phyloP scores from a whole-genome alignment of 2,888 invertebrate genomes.

The Conus canariensis region DNA sequence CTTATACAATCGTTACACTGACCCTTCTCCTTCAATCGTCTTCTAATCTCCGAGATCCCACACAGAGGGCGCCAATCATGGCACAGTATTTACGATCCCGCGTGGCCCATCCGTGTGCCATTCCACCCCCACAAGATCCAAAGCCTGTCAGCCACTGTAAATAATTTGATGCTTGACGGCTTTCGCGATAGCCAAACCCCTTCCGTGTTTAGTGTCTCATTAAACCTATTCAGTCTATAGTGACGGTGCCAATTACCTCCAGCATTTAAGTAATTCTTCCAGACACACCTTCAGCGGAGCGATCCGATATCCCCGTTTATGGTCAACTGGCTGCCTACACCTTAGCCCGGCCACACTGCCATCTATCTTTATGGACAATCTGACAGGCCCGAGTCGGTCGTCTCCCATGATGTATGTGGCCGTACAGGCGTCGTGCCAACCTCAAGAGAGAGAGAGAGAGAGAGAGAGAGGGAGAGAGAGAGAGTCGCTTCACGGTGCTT shows the following conservation, averaged over 20 bases:
- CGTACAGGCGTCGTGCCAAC: not conserved
- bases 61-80: not conserved
- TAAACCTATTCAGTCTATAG: constrained; percentile 21
- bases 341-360: not conserved
- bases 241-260: constrained; percentile 32
- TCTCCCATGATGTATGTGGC: constrained; percentile 34
- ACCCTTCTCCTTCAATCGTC: not conserved
- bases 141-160: not conserved
- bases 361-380: constrained; percentile 40
- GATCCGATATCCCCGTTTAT: constrained; percentile 32
- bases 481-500: constrained; percentile 12
- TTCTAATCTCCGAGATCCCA: not conserved
- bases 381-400: constrained; percentile 28
- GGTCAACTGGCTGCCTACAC: not conserved
- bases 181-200: constrained; percentile 21
- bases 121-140: not conserved
- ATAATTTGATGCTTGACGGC: constrained; percentile 24
- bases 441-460: not conserved
- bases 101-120: too few relatives aligned
- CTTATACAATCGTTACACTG: not conserved
- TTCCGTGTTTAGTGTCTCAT: constrained; percentile 28
- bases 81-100: not conserved
- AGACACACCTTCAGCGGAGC: not conserved
- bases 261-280: constrained; percentile 35
- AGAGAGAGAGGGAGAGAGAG: not conserved